A percentile compares a stretch with the other conserved stretches of the same genome.
Conservation (phyloP, 1,140 invertebrate species). For the Amphibalanus amphitrite region DNA sequence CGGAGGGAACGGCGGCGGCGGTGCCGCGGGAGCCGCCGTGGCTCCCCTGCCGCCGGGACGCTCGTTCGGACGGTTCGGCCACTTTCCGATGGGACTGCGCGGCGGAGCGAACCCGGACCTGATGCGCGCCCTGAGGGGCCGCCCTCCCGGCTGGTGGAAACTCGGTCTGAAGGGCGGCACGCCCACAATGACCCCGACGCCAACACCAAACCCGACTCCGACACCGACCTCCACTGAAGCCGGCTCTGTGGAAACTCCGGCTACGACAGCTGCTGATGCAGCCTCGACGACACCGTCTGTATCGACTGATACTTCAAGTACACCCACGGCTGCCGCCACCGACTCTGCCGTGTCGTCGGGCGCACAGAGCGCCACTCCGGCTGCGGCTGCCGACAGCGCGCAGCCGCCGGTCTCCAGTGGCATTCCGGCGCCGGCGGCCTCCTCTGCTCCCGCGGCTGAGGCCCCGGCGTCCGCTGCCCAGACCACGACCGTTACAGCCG, state of each 20-base stretch:
- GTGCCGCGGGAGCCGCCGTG: background rate
- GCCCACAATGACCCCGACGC: background rate
- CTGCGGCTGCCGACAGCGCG: background rate
- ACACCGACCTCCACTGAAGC: too few species aligned
- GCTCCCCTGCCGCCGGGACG: background rate
- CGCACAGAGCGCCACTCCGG: background rate
- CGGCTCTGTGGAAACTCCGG: background rate
- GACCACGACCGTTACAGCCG: background rate
- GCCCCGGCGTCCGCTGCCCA: too few species aligned
- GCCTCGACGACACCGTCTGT: too few species aligned
- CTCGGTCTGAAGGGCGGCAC: background rate
- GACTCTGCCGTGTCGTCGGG: background rate
- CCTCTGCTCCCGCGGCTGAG: too few species aligned
- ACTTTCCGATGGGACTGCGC: background rate
- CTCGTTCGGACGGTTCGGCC: background rate
- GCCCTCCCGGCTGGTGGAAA: background rate
- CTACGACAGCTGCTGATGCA: background rate
- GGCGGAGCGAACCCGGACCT: background rate
- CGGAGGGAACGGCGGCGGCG: background rate
- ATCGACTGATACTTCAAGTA: background rate
- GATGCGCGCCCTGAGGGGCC: background rate
- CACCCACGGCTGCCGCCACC: background rate
- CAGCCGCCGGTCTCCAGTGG: slow-evolving; percentile 4
- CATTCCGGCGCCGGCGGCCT: slow-evolving; percentile 11
- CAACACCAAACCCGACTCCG: too few species aligned